phyloP scores from a whole-genome alignment of 92 coral and sea anemone species.

The Phymanthus crucifer region DNA sequence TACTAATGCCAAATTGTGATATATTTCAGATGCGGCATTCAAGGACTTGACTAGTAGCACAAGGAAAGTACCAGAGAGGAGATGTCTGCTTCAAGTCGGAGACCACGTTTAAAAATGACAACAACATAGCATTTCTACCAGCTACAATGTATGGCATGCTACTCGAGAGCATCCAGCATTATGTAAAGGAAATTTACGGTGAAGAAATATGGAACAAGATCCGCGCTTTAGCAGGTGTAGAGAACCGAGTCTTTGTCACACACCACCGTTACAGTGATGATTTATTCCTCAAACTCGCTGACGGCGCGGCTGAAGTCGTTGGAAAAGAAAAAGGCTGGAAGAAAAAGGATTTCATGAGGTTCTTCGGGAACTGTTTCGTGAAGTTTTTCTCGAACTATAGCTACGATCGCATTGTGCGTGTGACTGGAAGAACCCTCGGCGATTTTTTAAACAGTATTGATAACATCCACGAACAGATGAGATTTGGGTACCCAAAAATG shows the following conservation, averaged over 20 bases:
- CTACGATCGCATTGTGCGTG: conserved; percentile 63
- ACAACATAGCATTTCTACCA: background rate
- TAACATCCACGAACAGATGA: conserved; percentile 79
- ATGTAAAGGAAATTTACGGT: conserved; percentile 64
- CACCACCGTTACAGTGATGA: conserved; percentile 76
- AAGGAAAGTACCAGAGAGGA: too few relatives aligned
- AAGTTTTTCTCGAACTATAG: conserved; percentile 81
- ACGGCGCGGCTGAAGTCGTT: conserved; percentile 50
- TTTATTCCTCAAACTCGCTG: conserved; percentile 55
- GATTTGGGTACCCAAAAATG: conserved; percentile 77
- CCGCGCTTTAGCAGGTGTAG: conserved; percentile 55
- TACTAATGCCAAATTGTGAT: background rate
- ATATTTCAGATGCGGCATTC: background rate
- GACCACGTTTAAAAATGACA: background rate
- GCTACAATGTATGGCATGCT: conserved; percentile 85
- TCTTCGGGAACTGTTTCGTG: conserved; percentile 74
- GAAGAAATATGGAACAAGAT: conserved; percentile 68
- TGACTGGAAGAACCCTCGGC: conserved; percentile 64
- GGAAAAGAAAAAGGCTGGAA: conserved; percentile 57
- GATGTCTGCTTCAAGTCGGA: background rate
- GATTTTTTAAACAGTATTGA: conserved; percentile 75
- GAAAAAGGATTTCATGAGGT: conserved; percentile 63
- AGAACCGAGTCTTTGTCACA: conserved; percentile 67
- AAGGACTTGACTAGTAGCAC: background rate
- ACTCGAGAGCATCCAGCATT: conserved; percentile 79